phyloP scores from a whole-genome alignment of 2,113 vertebrate species.

The Chamaetylas fuelleborni region DNA sequence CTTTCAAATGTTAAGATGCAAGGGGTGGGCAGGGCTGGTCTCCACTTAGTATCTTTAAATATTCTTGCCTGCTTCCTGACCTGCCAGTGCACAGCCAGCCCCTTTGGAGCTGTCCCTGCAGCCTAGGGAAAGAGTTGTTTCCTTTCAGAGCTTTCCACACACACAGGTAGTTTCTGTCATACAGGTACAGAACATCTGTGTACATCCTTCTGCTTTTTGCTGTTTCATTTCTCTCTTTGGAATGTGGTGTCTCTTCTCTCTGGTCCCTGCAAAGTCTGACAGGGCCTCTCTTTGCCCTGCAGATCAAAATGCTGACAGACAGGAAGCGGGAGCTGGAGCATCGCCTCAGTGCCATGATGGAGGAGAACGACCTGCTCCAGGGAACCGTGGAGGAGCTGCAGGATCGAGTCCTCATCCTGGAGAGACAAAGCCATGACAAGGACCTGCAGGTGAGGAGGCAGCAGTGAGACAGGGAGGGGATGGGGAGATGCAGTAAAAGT shows the following conservation, averaged over 20 bases:
- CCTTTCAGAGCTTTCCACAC: not conserved
- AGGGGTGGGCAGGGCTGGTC: not conserved
- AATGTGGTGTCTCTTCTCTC: not conserved
- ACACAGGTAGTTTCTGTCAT: not conserved
- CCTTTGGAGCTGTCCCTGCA: not conserved
- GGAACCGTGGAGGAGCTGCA: conserved; percentile 87
- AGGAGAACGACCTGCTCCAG: conserved; percentile 92
- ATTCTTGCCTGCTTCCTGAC: not conserved
- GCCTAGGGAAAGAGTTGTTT: not conserved
- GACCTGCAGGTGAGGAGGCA: conserved; percentile 85
- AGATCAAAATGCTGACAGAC: conserved; percentile 97
- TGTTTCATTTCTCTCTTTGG: not conserved
- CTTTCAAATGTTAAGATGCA: not conserved
- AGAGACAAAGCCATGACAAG: conserved; percentile 89
- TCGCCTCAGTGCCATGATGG: conserved; percentile 83
- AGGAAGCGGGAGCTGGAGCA: conserved; percentile 90
- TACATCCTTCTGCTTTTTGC: not conserved
- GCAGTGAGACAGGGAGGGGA: not conserved
- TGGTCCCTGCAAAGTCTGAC: not conserved
- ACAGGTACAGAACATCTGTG: not conserved
- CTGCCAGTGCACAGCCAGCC: conserved; percentile 48
- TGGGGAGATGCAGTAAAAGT: not conserved
- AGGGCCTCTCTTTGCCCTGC: not conserved
- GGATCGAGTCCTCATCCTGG: conserved; percentile 87
- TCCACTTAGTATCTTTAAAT: conserved; percentile 14